Conservation (phyloP, 2,888 invertebrate genomes). For the Capitulum mitella region DNA sequence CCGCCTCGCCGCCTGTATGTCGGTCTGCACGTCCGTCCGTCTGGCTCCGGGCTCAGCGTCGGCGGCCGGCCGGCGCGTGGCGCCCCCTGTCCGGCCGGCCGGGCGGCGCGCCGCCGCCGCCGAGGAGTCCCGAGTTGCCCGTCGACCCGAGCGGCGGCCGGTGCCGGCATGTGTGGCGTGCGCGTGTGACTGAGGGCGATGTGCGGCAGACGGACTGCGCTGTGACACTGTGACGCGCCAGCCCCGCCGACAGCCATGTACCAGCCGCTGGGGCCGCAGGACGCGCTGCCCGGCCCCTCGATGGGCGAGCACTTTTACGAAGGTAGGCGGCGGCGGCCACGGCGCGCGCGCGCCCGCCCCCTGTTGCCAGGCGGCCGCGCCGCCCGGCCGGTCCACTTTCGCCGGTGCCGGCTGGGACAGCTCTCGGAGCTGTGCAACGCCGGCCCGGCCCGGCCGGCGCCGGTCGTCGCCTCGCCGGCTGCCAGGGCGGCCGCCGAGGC, state of each 20-base stretch:
- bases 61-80: not conserved
- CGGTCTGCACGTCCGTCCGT: too few relatives aligned
- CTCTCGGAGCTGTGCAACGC: not conserved
- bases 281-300: not conserved
- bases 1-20: too few relatives aligned
- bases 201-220: not conserved
- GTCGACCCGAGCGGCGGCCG: not conserved
- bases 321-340: not conserved
- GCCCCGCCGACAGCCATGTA: not conserved
- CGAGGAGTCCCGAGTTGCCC: not conserved
- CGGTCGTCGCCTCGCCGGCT: not conserved
- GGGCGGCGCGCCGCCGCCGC: not conserved
- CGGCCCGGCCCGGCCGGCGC: not conserved
- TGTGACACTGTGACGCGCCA: slow-evolving; percentile 7
- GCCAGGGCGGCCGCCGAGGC: not conserved
- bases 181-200: not conserved
- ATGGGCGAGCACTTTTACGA: slow-evolving; percentile 12
- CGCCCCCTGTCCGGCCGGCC: slow-evolving; percentile 10
- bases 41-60: too few relatives aligned
- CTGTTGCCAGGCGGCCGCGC: slow-evolving; percentile 6
- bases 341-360: too few relatives aligned
- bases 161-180: not conserved
- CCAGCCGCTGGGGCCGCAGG: slow-evolving; percentile 15
- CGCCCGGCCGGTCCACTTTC: not conserved
- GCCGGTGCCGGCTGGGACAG: not conserved